Evolutionary conservation across 2,888 invertebrate genomes (phyloP).

Genomic region (Drosophila rellima): DNA sequence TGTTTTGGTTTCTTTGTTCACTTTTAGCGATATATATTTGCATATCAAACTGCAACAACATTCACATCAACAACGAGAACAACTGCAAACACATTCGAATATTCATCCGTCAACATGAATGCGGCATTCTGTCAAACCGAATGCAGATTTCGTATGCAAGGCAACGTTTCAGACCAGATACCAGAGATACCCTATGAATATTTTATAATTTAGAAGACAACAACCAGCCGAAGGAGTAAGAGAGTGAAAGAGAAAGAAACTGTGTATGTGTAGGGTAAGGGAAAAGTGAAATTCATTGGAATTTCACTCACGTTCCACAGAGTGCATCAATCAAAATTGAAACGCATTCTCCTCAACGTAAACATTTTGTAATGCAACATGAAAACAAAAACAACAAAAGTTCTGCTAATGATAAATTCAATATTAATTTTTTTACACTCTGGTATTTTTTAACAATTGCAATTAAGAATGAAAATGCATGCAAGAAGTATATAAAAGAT

Average conservation of each 20-base stretch:
- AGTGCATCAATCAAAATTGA: slow-evolving; percentile 76
- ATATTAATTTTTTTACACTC: slow-evolving; percentile 26
- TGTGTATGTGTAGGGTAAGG: slow-evolving; percentile 3
- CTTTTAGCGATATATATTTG: slow-evolving; percentile 59
- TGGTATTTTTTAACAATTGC: slow-evolving; percentile 42
- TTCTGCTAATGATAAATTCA: slow-evolving; percentile 17
- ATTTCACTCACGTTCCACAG: slow-evolving; percentile 71
- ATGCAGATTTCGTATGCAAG: slow-evolving; percentile 64
- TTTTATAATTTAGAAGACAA: slow-evolving; percentile 54
- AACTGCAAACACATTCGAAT: slow-evolving; percentile 26
- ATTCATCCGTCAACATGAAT: slow-evolving; percentile 46
- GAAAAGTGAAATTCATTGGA: slow-evolving; percentile 71
- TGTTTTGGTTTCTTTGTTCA: slow-evolving; percentile 24
- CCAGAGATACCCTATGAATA: slow-evolving; percentile 51
- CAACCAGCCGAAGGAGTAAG: no score
- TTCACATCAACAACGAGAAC: slow-evolving; percentile 17
- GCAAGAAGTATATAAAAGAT: slow-evolving; percentile 3
- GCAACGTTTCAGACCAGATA: slow-evolving; percentile 37
- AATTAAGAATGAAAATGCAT: slow-evolving; percentile 34
- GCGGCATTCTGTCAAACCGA: slow-evolving; percentile 63
- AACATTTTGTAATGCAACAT: slow-evolving; percentile 41
- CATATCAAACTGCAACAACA: slow-evolving; percentile 52
- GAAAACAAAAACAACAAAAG: not conserved
- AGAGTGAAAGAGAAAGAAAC: slow-evolving; percentile 8
- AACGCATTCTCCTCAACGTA: slow-evolving; percentile 57